These are phyloP conservation scores for Eurypyga helias DNA, from an alignment of 2,113 vertebrate genomes.

Conservation along the genomic window DNA sequence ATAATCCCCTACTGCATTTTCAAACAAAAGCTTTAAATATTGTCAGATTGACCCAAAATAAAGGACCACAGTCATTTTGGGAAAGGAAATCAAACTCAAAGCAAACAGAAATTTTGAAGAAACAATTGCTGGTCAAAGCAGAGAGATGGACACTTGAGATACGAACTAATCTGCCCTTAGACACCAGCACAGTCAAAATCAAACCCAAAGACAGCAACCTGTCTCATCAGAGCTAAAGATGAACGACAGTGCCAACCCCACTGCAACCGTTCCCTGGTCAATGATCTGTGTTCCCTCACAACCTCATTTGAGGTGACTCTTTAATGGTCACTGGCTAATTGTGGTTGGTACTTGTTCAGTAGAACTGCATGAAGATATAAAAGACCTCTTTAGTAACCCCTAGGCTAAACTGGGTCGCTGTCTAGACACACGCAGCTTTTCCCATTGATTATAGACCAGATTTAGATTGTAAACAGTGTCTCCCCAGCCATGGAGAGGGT, in stretches of 20 bases:
- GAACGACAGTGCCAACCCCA: not conserved
- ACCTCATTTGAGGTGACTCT: not conserved
- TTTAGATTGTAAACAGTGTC: too few species aligned
- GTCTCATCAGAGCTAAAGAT: not conserved
- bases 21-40: not conserved
- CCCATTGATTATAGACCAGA: not conserved
- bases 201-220: not conserved
- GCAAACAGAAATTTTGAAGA: not conserved
- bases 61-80: not conserved
- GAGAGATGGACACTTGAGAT: not conserved
- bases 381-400: not conserved
- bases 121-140: not conserved
- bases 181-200: not conserved
- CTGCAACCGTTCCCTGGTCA: not conserved
- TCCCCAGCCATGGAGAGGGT: too few species aligned
- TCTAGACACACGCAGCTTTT: not conserved
- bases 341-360: not conserved
- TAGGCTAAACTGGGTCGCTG: not conserved
- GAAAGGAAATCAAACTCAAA: not conserved
- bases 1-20: not conserved
- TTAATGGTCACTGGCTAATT: not conserved
- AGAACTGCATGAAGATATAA: not conserved
- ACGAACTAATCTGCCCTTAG: not conserved
- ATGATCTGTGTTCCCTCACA: not conserved
- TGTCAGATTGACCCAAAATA: not conserved